A percentile compares a stretch with the other conserved stretches of the same genome.
These are phyloP conservation scores for Xenopus borealis DNA, from an alignment of 2,113 vertebrate species.

Conservation along the genomic window DNA sequence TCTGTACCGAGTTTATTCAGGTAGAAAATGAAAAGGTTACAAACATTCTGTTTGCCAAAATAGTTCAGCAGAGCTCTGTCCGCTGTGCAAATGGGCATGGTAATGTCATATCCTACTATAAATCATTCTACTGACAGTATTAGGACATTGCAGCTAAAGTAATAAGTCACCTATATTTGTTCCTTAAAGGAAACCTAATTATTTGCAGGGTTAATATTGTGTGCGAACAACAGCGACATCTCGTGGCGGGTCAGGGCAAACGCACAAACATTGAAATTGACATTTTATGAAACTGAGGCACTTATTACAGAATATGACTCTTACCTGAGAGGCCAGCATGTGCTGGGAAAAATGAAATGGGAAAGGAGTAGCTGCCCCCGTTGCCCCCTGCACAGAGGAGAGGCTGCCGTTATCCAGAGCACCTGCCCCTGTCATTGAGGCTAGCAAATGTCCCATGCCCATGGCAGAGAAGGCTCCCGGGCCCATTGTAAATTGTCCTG, in stretches of 20 bases:
- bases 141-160: too few relatives aligned
- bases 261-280: too few relatives aligned
- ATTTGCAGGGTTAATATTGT: too few relatives aligned
- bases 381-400: conserved; percentile 19
- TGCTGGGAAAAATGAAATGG: conserved; percentile 98
- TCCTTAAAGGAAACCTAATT: too few relatives aligned
- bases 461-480: conserved; percentile 94
- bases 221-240: too few relatives aligned
- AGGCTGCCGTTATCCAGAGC: conserved; percentile 49
- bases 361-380: conserved; percentile 60
- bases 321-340: conserved; percentile 98
- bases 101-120: too few relatives aligned
- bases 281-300: too few relatives aligned
- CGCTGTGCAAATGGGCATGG: too few relatives aligned
- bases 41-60: conserved; percentile 2
- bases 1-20: background rate
- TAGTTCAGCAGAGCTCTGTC: background rate
- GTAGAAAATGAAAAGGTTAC: conserved; percentile 15
- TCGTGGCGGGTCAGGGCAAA: too few relatives aligned
- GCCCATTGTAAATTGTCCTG: conserved; percentile 93
- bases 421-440: conserved; percentile 84
- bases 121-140: too few relatives aligned
- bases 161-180: too few relatives aligned
- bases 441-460: conserved; percentile 96
- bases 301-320: conserved; percentile 34